These are phyloP conservation scores for Onychostoma macrolepis DNA, from an alignment of 2,113 vertebrate species.

Conservation along the genomic window DNA sequence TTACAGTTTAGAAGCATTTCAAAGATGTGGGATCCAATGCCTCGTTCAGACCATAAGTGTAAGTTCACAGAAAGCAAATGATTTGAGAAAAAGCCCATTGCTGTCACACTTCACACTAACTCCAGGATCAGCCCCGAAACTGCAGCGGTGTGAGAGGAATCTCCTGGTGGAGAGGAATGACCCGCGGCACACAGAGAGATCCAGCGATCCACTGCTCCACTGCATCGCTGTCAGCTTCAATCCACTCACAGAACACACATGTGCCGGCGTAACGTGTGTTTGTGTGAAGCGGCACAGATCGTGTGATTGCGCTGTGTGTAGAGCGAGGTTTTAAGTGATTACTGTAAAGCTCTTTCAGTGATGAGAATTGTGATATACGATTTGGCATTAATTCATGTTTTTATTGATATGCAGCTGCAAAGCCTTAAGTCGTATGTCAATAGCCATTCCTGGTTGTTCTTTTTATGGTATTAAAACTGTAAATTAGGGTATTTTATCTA, in stretches of 20 bases:
- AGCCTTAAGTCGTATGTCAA: slow-evolving; percentile 42
- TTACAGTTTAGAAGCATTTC: not conserved
- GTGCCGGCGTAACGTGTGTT: slow-evolving; percentile 3
- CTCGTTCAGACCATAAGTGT: not conserved
- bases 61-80: slow-evolving; percentile 10
- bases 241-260: slow-evolving; percentile 59
- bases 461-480: slow-evolving; percentile 45
- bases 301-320: not conserved
- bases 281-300: not conserved
- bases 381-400: slow-evolving; percentile 43
- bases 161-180: slow-evolving; percentile 64
- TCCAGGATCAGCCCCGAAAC: slow-evolving; percentile 22
- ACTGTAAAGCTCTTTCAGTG: slow-evolving; percentile 51
- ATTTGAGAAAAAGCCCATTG: not conserved
- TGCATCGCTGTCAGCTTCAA: slow-evolving; percentile 62
- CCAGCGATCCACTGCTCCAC: slow-evolving; percentile 65
- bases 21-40: not conserved
- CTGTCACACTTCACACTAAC: not conserved
- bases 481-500: slow-evolving; percentile 38
- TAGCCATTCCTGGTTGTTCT: slow-evolving; percentile 29
- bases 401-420: slow-evolving; percentile 50
- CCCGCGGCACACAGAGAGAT: slow-evolving; percentile 63
- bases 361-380: slow-evolving; percentile 47
- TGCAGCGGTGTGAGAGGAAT: slow-evolving; percentile 61
- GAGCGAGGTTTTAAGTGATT: slow-evolving; percentile 52